These are phyloP conservation scores for Anseranas semipalmata DNA, from an alignment of 2,113 vertebrate genomes.

Conservation along the genomic window DNA sequence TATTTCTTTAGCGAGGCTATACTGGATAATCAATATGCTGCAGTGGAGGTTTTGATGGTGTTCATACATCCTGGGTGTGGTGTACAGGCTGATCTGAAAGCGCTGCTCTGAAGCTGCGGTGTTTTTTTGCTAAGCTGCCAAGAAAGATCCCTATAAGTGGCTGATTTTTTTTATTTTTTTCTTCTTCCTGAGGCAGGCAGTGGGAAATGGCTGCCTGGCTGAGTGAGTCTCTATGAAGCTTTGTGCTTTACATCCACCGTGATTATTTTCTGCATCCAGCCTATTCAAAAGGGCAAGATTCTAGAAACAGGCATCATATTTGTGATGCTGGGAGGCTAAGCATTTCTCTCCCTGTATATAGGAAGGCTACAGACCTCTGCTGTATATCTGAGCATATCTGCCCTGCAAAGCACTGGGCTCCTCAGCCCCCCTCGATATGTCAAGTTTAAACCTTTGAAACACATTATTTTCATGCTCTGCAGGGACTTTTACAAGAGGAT, in stretches of 20 bases:
- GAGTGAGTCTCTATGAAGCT: neutral
- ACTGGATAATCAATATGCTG: neutral
- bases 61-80: neutral
- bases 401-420: neutral
- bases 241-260: neutral
- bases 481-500: slow-evolving; percentile 47
- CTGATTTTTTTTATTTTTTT: neutral
- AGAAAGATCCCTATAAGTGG: neutral
- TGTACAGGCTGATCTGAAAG: neutral
- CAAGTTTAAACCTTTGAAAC: slow-evolving; percentile 23
- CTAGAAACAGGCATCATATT: neutral
- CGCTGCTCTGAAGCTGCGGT: neutral
- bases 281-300: neutral
- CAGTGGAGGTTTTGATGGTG: neutral
- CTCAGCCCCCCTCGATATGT: neutral
- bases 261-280: neutral
- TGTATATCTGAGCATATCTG: neutral
- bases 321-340: neutral
- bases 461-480: neutral
- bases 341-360: neutral
- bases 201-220: slow-evolving; percentile 28
- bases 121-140: neutral
- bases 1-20: neutral
- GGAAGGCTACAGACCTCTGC: neutral
- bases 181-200: neutral